These are phyloP conservation scores for Pseudococcus longispinus DNA, from an alignment of 2,888 invertebrate species.

Conservation along the genomic window DNA sequence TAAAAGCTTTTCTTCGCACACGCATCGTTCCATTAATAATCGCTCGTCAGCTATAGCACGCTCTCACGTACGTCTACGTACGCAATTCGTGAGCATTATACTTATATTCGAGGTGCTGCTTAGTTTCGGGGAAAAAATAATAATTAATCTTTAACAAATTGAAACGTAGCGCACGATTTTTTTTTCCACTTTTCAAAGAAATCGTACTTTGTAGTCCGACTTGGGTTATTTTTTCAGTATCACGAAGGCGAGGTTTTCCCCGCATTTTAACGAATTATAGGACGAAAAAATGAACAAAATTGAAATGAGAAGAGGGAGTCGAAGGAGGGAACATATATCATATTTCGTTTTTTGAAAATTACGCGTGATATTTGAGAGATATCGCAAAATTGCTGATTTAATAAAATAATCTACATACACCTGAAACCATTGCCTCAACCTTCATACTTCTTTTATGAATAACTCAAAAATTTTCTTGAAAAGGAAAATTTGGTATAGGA, in stretches of 20 bases:
- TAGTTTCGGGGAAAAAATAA: not conserved
- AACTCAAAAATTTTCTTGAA: too few species aligned
- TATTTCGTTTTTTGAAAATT: too few species aligned
- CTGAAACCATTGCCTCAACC: too few species aligned
- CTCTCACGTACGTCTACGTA: not conserved
- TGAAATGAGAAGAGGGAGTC: too few species aligned
- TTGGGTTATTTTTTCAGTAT: not conserved
- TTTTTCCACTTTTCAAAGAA: not conserved
- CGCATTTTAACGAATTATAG: not conserved
- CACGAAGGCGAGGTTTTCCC: not conserved
- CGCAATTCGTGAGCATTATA: not conserved
- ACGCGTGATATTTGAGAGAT: too few species aligned
- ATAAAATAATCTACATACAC: too few species aligned
- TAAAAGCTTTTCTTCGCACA: conserved; percentile 4
- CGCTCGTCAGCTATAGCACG: not conserved
- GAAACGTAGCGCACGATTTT: not conserved
- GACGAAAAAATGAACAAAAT: too few species aligned
- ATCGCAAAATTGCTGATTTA: too few species aligned
- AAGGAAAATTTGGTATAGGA: too few species aligned
- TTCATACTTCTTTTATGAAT: too few species aligned
- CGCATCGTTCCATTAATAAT: conserved; percentile 15
- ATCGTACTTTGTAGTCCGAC: not conserved
- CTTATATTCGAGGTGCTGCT: not conserved
- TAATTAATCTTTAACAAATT: conserved; percentile 13
- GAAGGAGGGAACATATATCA: too few species aligned